Conservation (phyloP, 2,888 invertebrate species). For the Nephrotoma flavescens region DNA sequence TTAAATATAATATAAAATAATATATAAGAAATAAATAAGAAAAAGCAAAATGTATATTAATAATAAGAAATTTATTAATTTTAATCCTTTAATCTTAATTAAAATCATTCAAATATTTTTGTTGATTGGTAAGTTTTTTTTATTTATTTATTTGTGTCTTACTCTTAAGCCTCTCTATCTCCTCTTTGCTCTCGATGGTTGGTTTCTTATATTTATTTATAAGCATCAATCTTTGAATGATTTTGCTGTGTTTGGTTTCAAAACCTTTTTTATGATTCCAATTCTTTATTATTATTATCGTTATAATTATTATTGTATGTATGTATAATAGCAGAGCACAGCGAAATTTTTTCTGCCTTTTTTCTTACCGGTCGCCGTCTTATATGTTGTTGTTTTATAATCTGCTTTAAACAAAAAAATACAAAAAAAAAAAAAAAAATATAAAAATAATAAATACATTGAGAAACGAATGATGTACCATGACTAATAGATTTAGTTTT, state of each 20-base stretch:
- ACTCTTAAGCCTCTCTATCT: not conserved
- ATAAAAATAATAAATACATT: not conserved
- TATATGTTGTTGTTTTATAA: not conserved
- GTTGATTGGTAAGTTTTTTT: constrained; percentile 2
- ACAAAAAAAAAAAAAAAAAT: too few species aligned
- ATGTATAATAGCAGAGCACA: not conserved
- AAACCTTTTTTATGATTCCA: not conserved
- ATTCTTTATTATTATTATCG: not conserved
- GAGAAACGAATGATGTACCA: not conserved
- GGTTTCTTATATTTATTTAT: not conserved
- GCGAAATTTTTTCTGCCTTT: not conserved
- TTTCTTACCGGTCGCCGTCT: not conserved
- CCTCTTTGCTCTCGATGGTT: not conserved
- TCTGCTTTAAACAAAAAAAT: not conserved
- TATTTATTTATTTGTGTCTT: not conserved
- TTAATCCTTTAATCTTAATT: constrained; percentile 4
- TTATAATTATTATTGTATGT: not conserved
- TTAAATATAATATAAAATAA: not conserved
- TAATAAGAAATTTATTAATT: not conserved
- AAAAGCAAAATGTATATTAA: not conserved
- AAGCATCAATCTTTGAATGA: not conserved
- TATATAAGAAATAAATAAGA: not conserved
- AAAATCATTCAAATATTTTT: constrained; percentile 3
- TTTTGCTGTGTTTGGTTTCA: not conserved
- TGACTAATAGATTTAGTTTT: not conserved